Evolutionary conservation across 53 echinoderm and acorn worm species (phyloP), one percentile per base, ranked within the genome.

Genomic region (Crossaster papposus): DNA sequence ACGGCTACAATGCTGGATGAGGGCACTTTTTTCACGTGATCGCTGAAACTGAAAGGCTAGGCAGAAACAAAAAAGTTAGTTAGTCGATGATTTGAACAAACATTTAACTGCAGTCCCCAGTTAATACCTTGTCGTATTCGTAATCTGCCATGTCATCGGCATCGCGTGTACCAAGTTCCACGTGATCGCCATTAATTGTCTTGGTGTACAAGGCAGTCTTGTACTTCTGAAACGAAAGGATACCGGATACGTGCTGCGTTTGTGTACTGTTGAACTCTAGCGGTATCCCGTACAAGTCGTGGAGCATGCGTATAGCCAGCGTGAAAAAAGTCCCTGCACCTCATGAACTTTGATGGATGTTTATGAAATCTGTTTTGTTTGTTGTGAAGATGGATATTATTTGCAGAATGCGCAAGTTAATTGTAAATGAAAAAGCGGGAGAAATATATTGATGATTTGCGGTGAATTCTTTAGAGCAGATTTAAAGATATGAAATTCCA

Each of bases 161-260:
- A 55, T 58, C 76, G 18, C 28, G 62, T 18, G 36, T 13, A 55
- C 22, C 28, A 53, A 87, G 87, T 58, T 87, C 87, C 87, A 87
- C 87, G 17, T 58, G 58, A 22, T 87, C 87, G 24, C 64, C 87
- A 28, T 76, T 87, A 35, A 63, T 63, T 23, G 87, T 87, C 75
- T 87, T 87, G 75, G 87, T 87, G n/a, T 87, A 87, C 58, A 87
- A 77, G 12, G 87, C 87, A 14, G 87, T 87, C 87, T 87, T 87
- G 63, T 76, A 87, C 17, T 77, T 87, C 87, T 87, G 87, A 72
- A 77, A 87, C 34, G 38, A 76, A 58, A 87, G 76, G 62, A 63
- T 36, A 58, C 24, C n/a, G 7, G 5, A 44, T 7, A 7, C 44
- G 44, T 44, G 44, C 54, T 29, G 24, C 3, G 23, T 31, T 35